phyloP scores from a whole-genome alignment of 2,888 invertebrate species.

The Antheraea yamamai region DNA sequence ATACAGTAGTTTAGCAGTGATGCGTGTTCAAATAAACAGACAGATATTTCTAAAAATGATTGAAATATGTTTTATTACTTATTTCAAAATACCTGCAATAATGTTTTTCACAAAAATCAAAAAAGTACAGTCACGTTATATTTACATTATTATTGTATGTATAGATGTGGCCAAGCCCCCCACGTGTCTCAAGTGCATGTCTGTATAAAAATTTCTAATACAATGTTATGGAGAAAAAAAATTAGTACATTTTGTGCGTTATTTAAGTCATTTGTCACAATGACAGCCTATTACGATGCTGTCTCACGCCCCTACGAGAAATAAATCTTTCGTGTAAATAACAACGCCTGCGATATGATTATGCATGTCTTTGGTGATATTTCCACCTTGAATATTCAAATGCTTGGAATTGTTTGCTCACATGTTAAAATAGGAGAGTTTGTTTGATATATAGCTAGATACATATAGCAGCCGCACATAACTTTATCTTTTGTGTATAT shows the following conservation, averaged over 20 bases:
- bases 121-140: too few relatives aligned
- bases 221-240: slow-evolving; percentile 31
- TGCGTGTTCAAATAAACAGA: too few relatives aligned
- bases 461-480: too few relatives aligned
- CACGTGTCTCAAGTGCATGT: neutral
- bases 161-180: neutral
- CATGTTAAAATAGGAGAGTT: neutral
- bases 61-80: too few relatives aligned
- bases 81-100: too few relatives aligned
- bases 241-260: slow-evolving; percentile 27
- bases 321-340: slow-evolving; percentile 39
- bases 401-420: neutral
- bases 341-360: slow-evolving; percentile 14
- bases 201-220: slow-evolving; percentile 10
- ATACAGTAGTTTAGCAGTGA: too few relatives aligned
- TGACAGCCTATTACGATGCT: slow-evolving; percentile 51
- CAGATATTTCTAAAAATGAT: too few relatives aligned
- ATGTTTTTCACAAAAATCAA: too few relatives aligned
- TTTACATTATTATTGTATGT: too few relatives aligned
- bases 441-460: too few relatives aligned
- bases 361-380: slow-evolving; percentile 12
- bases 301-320: slow-evolving; percentile 32
- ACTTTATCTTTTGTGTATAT: too few relatives aligned
- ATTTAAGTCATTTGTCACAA: slow-evolving; percentile 52
- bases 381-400: neutral